Percentiles rank a stretch among this genome's conserved stretches.
These are phyloP conservation scores for Lates calcarifer DNA, from an alignment of 2,113 vertebrate genomes.

Conservation along the genomic window DNA sequence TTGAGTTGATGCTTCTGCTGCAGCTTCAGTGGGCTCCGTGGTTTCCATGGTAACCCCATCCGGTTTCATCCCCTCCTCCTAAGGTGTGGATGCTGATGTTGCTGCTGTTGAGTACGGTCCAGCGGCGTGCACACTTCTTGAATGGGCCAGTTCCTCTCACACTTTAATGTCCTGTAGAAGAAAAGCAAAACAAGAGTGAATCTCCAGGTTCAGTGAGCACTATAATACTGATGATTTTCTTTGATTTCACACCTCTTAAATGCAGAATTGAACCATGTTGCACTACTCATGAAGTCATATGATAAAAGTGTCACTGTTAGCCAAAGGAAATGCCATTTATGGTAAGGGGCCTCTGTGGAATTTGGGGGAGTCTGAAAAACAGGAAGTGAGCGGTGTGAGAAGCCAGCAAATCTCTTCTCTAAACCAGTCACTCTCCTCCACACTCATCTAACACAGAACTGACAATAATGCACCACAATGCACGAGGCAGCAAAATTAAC, in stretches of 20 bases:
- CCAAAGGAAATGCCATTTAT: slow-evolving; percentile 58
- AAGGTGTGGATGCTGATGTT: slow-evolving; percentile 6
- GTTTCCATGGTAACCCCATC: slow-evolving; percentile 83
- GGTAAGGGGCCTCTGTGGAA: slow-evolving; percentile 51
- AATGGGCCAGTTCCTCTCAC: slow-evolving; percentile 2
- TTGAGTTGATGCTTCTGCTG: slow-evolving; percentile 46
- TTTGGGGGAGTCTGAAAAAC: slow-evolving; percentile 53
- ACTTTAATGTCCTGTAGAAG: slow-evolving; percentile 34
- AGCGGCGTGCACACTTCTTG: neutral
- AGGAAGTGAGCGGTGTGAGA: slow-evolving; percentile 51
- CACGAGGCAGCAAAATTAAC: slow-evolving; percentile 7
- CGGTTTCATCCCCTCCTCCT: slow-evolving; percentile 82
- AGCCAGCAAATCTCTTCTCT: slow-evolving; percentile 36
- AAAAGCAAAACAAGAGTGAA: neutral
- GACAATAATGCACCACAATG: slow-evolving; percentile 9
- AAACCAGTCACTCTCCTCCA: neutral
- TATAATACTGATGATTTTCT: too few relatives aligned
- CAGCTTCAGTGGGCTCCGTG: slow-evolving; percentile 74
- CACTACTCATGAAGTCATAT: slow-evolving; percentile 11
- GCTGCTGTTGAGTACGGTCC: slow-evolving; percentile 5
- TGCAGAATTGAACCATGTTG: neutral
- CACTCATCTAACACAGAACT: slow-evolving; percentile 5
- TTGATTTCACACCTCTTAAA: too few relatives aligned
- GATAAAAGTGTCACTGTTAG: slow-evolving; percentile 21
- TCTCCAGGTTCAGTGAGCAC: too few relatives aligned